A percentile compares a stretch with the other conserved stretches of the same genome.
phyloP scores from a whole-genome alignment of 2,797 vertebrate species.

The Diglossa cyanea region DNA sequence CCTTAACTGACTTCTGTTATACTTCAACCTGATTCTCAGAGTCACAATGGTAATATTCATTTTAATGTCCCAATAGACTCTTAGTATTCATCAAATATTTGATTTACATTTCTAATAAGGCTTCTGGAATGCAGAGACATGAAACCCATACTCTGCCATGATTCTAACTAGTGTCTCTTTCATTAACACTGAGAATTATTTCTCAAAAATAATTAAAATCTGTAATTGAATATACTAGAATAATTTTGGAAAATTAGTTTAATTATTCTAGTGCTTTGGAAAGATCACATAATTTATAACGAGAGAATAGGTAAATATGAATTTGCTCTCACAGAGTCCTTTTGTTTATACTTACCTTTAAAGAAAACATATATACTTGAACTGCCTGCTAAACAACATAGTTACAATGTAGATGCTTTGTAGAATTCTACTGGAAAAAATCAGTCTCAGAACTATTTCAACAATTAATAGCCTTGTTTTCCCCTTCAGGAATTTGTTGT shows the following conservation, averaged over 20 bases:
- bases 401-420: background rate
- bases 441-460: background rate
- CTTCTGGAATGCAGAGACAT: conserved; percentile 77
- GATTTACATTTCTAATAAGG: conserved; percentile 83
- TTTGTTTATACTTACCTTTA: conserved; percentile 20
- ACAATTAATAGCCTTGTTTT: background rate
- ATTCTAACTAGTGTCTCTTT: conserved; percentile 79
- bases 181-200: conserved; percentile 78
- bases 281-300: conserved; percentile 72
- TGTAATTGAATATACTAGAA: conserved; percentile 82
- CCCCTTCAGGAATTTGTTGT: background rate
- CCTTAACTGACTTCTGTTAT: conserved; percentile 80
- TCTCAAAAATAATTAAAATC: conserved; percentile 82
- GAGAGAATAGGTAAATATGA: conserved; percentile 57
- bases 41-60: conserved; percentile 77
- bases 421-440: background rate
- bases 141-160: conserved; percentile 75
- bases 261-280: conserved; percentile 78
- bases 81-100: conserved; percentile 86
- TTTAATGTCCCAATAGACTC: conserved; percentile 76
- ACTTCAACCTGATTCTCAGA: conserved; percentile 77
- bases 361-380: background rate
- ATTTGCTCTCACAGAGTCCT: background rate
- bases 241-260: conserved; percentile 79
- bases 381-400: background rate